Conservation (phyloP, 2,888 invertebrate species). For the Rhingia rostrata region DNA sequence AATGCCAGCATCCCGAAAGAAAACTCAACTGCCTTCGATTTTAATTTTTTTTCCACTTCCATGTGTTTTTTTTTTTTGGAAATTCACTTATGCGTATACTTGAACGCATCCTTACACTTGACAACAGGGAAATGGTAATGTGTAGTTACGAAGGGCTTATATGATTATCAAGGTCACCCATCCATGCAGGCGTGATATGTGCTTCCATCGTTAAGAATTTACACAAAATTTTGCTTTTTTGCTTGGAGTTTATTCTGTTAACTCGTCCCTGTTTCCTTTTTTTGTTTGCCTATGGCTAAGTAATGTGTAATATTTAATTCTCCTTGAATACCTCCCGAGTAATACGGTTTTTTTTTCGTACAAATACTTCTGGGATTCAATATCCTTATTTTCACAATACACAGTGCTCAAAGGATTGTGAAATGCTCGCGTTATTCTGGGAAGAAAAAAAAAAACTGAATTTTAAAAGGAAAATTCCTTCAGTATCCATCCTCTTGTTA, state of each 20-base stretch:
- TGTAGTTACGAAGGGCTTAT: neutral
- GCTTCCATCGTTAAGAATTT: slow-evolving; percentile 43
- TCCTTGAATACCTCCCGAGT: slow-evolving; percentile 58
- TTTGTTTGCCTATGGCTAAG: slow-evolving; percentile 36
- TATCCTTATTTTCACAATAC: slow-evolving; percentile 55
- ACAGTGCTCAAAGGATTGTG: slow-evolving; percentile 59
- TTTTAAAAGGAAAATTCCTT: slow-evolving; percentile 8
- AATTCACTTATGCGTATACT: slow-evolving; percentile 14
- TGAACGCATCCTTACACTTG: slow-evolving; percentile 45
- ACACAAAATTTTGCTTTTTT: slow-evolving; percentile 40
- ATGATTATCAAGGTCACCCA: slow-evolving; percentile 37
- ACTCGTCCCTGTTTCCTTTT: slow-evolving; percentile 6
- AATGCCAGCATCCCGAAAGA: no score
- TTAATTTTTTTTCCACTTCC: slow-evolving; percentile 63
- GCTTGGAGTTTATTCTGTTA: slow-evolving; percentile 5
- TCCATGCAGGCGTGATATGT: slow-evolving; percentile 34
- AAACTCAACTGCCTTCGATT: slow-evolving; percentile 46
- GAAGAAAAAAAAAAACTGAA: slow-evolving; percentile 29
- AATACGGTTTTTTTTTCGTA: slow-evolving; percentile 7
- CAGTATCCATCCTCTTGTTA: slow-evolving; percentile 21
- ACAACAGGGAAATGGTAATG: slow-evolving; percentile 23
- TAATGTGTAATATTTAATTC: slow-evolving; percentile 72
- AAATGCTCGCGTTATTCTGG: slow-evolving; percentile 47
- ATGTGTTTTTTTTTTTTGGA: slow-evolving; percentile 1
- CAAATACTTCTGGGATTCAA: slow-evolving; percentile 40